Base-by-base conservation (phyloP, 2,888 invertebrate species). In the Nephrocerus scutellatus region DNA sequence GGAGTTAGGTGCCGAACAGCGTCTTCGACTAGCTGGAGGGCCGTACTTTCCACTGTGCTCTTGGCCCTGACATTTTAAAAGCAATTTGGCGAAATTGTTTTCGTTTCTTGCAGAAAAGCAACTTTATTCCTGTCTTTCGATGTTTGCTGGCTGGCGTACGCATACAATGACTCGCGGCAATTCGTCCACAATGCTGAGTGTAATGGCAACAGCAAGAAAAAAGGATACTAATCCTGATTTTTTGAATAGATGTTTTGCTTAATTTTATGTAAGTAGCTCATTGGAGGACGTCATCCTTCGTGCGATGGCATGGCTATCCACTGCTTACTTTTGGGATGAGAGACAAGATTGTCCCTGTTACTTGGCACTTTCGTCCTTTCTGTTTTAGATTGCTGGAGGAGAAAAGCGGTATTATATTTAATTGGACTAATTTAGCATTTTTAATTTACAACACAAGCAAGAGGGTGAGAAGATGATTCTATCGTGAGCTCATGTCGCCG, bases 391-490 rank as follows among this genome's bases (percentile, higher is more conserved):
- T n/a, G n/a, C n/a, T n/a, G n/a, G 26, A 8, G 13, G 24, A 24
- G 41, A 39, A 28, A 43, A 42, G 47, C 46, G 43, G 45, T 45
- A 49, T 50, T 51, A 48, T 46, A 50, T 51, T 52, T 55, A 55
- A 55, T 53, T 53, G 55, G 50, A 51, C 51, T 54, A 53, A 55
- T 55, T 55, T 53, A 53, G 50, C 50, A 52, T 54, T 55, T 54
- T 55, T 52, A 53, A 55, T 55, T 54, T 54, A 51, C 49, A 46
- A 51, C 46, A 49, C 38, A 41, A 49, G 46, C 45, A 44, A 42
- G 41, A 45, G 44, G 44, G 39, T 39, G 40, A n/a, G 3, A 29
- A 29, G 18, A 10, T 16, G 29, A 30, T 10, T 12, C 26, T 12
- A 30, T n/a, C n/a, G n/a, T n/a, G n/a, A n/a, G n/a, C n/a, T n/a